Evolutionary conservation across 2,797 vertebrate genomes (phyloP).

Genomic region (Argentina silus): DNA sequence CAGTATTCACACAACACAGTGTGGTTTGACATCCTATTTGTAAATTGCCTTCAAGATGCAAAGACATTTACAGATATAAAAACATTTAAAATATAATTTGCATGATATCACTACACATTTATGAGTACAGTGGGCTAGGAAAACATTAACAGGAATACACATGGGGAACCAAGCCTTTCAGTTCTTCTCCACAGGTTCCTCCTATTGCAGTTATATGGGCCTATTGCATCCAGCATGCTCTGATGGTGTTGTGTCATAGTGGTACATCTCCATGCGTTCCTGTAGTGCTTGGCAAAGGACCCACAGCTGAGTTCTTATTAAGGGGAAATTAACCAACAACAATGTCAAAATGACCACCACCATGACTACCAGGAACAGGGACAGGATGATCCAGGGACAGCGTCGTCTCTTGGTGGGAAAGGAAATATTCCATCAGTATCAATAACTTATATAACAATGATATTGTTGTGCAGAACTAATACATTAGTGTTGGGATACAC

Average conservation of each 20-base stretch:
- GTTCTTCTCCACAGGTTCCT: neutral
- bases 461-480: too few species aligned
- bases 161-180: neutral
- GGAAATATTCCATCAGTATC: neutral
- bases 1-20: neutral
- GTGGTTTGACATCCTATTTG: too few species aligned
- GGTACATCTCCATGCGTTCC: neutral
- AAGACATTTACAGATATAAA: neutral
- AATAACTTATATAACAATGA: neutral
- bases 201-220: constrained; percentile 9
- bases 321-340: constrained; percentile 35
- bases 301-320: constrained; percentile 10
- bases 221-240: constrained; percentile 6
- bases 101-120: too few species aligned
- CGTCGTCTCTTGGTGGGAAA: constrained; percentile 52
- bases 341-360: constrained; percentile 54
- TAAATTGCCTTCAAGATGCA: neutral
- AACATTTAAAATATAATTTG: too few species aligned
- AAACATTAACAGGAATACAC: neutral
- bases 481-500: too few species aligned
- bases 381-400: constrained; percentile 53
- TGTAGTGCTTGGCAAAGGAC: neutral
- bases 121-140: neutral
- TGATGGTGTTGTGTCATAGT: neutral
- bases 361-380: constrained; percentile 50